A percentile compares a stretch with the other conserved stretches of the same genome.
phyloP scores from a whole-genome alignment of 2,888 invertebrate genomes.

The Oscheius sp. region DNA sequence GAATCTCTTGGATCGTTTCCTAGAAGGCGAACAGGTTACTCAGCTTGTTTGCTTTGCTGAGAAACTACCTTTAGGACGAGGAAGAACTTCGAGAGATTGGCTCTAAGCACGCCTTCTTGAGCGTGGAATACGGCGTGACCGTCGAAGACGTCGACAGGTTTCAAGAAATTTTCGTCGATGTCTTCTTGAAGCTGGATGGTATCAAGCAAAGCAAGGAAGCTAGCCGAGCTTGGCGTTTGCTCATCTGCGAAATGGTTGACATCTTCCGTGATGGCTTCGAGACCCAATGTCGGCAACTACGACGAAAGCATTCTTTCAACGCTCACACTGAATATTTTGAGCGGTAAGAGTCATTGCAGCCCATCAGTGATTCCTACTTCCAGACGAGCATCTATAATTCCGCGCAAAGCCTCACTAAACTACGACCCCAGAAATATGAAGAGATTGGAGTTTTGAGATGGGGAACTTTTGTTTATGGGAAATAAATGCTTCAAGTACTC shows the following conservation, averaged over 20 bases:
- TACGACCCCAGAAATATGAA: conserved; percentile 35
- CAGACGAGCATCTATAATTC: conserved; percentile 52
- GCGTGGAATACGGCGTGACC: conserved; percentile 48
- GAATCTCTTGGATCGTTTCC: conserved; percentile 59
- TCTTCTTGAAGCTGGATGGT: conserved; percentile 68
- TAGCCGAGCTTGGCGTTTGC: conserved; percentile 65
- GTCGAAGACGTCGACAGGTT: conserved; percentile 51
- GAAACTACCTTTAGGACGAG: conserved; percentile 40
- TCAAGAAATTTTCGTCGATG: conserved; percentile 62
- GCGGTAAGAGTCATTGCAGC: background rate
- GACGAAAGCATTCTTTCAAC: conserved; percentile 60
- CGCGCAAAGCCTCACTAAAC: conserved; percentile 51
- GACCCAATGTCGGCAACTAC: conserved; percentile 48
- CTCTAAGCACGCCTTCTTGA: conserved; percentile 49
- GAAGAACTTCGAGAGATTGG: conserved; percentile 54
- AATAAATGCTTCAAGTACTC: too few relatives aligned
- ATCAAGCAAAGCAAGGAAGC: conserved; percentile 69
- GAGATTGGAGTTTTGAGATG: background rate
- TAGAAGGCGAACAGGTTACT: conserved; percentile 62
- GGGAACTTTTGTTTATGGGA: too few relatives aligned
- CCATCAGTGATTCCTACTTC: conserved; percentile 10
- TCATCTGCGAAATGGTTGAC: conserved; percentile 67
- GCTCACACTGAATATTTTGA: conserved; percentile 60
- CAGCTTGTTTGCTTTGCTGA: background rate
- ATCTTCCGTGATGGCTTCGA: conserved; percentile 67